These are phyloP conservation scores for Oncopeltus fasciatus DNA, from an alignment of 1,140 invertebrate genomes.

Conservation along the genomic window DNA sequence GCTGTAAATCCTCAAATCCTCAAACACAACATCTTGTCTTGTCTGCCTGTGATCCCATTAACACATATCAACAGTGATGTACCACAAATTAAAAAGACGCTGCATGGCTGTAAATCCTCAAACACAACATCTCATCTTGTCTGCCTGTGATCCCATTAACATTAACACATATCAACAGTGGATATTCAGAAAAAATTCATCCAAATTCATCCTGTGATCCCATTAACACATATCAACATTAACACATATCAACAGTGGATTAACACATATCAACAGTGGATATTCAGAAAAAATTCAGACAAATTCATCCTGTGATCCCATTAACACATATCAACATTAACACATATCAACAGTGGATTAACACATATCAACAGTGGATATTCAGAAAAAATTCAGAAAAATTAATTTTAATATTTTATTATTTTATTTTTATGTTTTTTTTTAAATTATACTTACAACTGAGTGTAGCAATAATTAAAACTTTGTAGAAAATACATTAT, in stretches of 20 bases:
- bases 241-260: too few species aligned
- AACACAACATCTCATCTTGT: slow-evolving; percentile 56
- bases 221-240: too few species aligned
- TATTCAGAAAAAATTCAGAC: slow-evolving; percentile 63
- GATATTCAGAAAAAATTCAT: slow-evolving; percentile 62
- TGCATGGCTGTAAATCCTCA: slow-evolving; percentile 76
- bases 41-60: slow-evolving; percentile 69
- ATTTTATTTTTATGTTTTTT: too few species aligned
- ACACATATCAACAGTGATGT: slow-evolving; percentile 76
- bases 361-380: slow-evolving; percentile 77
- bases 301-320: slow-evolving; percentile 62
- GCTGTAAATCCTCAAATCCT: slow-evolving; percentile 75
- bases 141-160: slow-evolving; percentile 65
- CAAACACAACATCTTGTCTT: slow-evolving; percentile 60
- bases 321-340: too few species aligned
- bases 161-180: slow-evolving; percentile 83
- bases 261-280: slow-evolving; percentile 82
- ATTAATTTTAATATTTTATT: too few species aligned
- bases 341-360: too few species aligned
- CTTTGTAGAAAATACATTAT: too few species aligned
- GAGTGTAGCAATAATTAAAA: too few species aligned
- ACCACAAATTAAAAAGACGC: slow-evolving; percentile 63
- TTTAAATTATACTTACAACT: too few species aligned
- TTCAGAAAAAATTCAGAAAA: slow-evolving; percentile 63
- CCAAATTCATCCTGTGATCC: slow-evolving; percentile 68